phyloP scores from a whole-genome alignment of 2,888 invertebrate species.

The Drosophila anomalata region DNA sequence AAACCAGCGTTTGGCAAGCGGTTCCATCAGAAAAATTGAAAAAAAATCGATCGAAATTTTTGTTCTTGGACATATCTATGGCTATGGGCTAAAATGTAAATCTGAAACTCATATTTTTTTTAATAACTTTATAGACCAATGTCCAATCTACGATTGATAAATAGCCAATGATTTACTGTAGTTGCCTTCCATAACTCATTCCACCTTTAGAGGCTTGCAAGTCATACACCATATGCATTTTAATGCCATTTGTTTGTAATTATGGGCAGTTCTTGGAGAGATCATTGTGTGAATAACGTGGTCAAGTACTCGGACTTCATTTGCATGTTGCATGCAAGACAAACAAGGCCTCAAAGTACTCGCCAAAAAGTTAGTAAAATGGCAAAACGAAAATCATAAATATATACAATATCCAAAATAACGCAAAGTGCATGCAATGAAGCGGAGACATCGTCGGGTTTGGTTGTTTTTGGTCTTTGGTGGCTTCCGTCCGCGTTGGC shows the following conservation, averaged over 20 bases:
- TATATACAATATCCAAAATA: constrained; percentile 5
- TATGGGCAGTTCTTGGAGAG: constrained; percentile 31
- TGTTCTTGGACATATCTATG: no score
- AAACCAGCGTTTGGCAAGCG: no score
- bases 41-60: no score
- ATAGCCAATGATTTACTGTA: neutral
- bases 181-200: neutral
- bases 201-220: neutral
- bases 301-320: constrained; percentile 30
- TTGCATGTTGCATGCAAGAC: constrained; percentile 44
- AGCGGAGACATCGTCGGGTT: constrained; percentile 31
- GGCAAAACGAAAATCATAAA: constrained; percentile 19
- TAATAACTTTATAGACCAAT: neutral
- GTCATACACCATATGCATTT: constrained; percentile 20
- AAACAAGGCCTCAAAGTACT: constrained; percentile 11
- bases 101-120: no score
- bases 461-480: constrained; percentile 10
- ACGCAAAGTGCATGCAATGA: constrained; percentile 54
- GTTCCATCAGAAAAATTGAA: no score
- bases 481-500: constrained; percentile 17
- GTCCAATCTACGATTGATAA: neutral
- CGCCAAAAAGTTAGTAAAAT: constrained; percentile 17
- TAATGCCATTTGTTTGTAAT: constrained; percentile 42
- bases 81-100: no score
- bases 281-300: constrained; percentile 21